Conservation (phyloP, 2,888 invertebrate genomes). For the Petrolisthes manimaculis region DNA sequence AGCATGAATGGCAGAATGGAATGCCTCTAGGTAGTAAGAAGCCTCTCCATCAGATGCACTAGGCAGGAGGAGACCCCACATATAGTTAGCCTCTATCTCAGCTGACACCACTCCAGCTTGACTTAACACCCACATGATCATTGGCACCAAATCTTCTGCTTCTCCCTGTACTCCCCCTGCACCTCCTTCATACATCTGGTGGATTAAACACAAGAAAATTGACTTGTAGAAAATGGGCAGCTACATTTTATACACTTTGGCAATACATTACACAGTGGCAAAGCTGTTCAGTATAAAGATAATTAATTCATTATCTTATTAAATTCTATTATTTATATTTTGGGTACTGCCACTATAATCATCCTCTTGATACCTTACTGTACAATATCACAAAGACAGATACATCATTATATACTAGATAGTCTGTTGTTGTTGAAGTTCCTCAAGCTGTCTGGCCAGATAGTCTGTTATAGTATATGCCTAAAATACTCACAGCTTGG, state of each 20-base stretch:
- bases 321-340: no score
- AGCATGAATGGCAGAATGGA: slow-evolving; percentile 92
- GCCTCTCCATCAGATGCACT: slow-evolving; percentile 92
- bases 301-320: no score
- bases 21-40: slow-evolving; percentile 92
- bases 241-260: no score
- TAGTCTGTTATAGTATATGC: no score
- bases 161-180: slow-evolving; percentile 70
- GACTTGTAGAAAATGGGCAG: neutral
- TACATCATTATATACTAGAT: no score
- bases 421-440: no score
- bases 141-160: slow-evolving; percentile 90
- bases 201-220: neutral
- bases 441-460: no score
- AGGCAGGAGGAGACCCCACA: slow-evolving; percentile 93
- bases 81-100: slow-evolving; percentile 95
- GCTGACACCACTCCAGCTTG: slow-evolving; percentile 90
- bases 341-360: no score
- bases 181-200: slow-evolving; percentile 61
- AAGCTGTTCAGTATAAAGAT: no score
- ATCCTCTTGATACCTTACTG: no score
- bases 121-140: slow-evolving; percentile 91
- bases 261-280: no score
- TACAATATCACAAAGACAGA: no score
- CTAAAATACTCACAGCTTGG: slow-evolving; percentile 68